Base-by-base conservation (phyloP, 1,140 invertebrate genomes). In the Mamestra configurata region DNA sequence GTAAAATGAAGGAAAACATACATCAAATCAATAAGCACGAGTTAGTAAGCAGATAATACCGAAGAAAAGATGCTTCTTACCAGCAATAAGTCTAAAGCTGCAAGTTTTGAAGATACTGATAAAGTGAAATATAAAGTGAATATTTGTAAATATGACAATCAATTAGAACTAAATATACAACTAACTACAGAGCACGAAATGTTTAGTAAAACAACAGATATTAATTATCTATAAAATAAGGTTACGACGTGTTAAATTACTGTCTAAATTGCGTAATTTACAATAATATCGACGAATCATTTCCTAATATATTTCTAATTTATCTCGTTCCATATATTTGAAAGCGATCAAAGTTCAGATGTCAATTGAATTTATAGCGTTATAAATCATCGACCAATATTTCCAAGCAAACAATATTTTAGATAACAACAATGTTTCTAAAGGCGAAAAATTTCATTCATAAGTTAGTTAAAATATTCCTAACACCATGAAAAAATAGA, bases 281-380 rank as follows among this genome's bases (percentile, higher is more conserved):
- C 46, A 59, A 64, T 61, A 70, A 27, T 78, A 55, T 55, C 27
- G 57, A 24, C 40, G 40, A 22, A 51, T 66, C 57, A 53, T 80
- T 80, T 75, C 70, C 51, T 80, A 76, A 76, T 76, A 77, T 57
- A 22, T 11, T 40, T 24, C 49, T 1, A 8, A 24, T 20, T 76
- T 81, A 77, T 82, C 78, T 6, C 40, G 77, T 20, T 71, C 76
- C 20, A 79, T 57, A 79, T 70, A 79, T 53, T 55, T 53, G 46
- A 59, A 61, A 79, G 61, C 35, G 20, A 75, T 40, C 35, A 4
- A 59, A 51, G 73, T 64, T 76, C 73, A 71, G 31, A 77, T 22
- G 73, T 68, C 59, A 59, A 72, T 61, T 71, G 46, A 71, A 71
- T 71, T 71, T 71, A 71, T 71, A 18, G 35, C 68, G 68, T 18